Conservation (phyloP, 2,888 invertebrate genomes). For the Nasonia oneida region DNA sequence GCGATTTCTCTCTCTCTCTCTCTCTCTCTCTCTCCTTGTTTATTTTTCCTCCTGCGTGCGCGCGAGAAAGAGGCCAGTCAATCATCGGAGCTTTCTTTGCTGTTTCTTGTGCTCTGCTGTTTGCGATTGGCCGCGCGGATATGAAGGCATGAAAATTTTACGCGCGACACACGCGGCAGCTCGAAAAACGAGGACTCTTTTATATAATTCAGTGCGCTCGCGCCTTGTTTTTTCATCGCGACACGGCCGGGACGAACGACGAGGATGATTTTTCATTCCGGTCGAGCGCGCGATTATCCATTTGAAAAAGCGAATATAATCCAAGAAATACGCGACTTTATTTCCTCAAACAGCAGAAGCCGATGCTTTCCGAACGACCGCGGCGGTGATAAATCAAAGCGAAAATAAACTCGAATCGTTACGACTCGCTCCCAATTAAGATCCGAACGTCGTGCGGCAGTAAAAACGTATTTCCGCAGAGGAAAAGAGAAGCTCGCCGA, state of each 20-base stretch:
- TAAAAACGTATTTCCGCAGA: conserved; percentile 28
- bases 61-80: conserved; percentile 37
- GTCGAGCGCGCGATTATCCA: background rate
- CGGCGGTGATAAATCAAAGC: conserved; percentile 30
- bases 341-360: background rate
- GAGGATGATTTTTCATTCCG: background rate
- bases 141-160: conserved; percentile 59
- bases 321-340: conserved; percentile 4
- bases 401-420: conserved; percentile 29
- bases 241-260: background rate
- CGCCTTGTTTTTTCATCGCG: background rate
- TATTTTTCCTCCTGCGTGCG: background rate
- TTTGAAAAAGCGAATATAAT: background rate
- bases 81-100: conserved; percentile 19
- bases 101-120: conserved; percentile 22
- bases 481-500: background rate
- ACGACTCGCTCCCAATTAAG: conserved; percentile 26
- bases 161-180: conserved; percentile 34
- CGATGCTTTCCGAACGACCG: background rate
- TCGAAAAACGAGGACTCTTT: conserved; percentile 3
- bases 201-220: conserved; percentile 8
- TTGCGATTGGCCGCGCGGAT: conserved; percentile 45
- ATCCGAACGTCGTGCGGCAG: conserved; percentile 2
- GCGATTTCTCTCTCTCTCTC: background rate
- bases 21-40: background rate